Evolutionary conservation across 2,113 vertebrate genomes (phyloP).

Genomic region (Gymnogyps californianus): DNA sequence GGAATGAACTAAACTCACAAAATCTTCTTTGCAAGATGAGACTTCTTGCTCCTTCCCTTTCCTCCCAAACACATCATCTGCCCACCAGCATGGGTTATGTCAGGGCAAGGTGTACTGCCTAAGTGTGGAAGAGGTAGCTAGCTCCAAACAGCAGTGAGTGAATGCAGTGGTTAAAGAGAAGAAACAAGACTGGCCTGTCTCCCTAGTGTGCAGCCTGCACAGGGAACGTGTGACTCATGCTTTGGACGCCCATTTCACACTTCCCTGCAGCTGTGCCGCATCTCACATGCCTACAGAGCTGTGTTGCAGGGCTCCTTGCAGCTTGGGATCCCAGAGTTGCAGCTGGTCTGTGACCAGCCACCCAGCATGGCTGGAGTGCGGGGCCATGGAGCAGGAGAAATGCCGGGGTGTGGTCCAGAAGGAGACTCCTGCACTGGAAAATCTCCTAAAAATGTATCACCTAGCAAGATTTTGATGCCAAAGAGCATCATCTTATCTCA

Average conservation of each 20-base stretch:
- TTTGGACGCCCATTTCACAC: neutral
- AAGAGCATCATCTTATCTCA: neutral
- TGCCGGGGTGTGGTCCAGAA: neutral
- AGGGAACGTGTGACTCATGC: slow-evolving; percentile 3
- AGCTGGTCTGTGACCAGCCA: neutral
- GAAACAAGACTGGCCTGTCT: neutral
- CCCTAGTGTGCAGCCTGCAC: neutral
- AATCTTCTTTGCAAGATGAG: neutral
- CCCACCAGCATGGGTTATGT: neutral
- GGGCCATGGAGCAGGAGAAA: neutral
- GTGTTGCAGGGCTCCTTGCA: neutral
- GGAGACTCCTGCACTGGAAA: neutral
- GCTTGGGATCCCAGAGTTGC: neutral
- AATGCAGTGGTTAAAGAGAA: neutral
- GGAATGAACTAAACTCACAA: neutral
- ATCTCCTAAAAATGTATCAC: neutral
- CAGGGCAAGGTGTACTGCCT: neutral
- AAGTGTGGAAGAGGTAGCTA: neutral
- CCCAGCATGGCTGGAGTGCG: neutral
- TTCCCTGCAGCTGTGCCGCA: neutral
- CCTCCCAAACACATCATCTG: neutral
- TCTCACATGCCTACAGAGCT: neutral
- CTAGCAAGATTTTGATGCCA: neutral
- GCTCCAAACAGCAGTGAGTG: neutral
- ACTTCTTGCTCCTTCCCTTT: neutral